Percentiles rank a stretch among this genome's conserved stretches.
Evolutionary conservation across 2,888 invertebrate genomes (phyloP).

Genomic region (Lasioglossum leucozonium): DNA sequence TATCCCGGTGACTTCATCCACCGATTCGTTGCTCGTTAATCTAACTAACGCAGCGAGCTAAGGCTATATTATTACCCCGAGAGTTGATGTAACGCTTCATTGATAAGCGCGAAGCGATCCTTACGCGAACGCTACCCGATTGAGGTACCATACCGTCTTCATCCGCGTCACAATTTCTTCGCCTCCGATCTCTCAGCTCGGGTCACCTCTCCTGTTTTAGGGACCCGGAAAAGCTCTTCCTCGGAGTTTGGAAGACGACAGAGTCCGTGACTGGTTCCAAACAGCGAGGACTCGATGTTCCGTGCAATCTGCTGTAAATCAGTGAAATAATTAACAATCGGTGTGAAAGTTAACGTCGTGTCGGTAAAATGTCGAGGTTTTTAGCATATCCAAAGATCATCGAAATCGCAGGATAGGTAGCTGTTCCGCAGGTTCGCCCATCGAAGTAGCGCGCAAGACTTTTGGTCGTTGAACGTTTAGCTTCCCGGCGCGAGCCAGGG

Average conservation of each 20-base stretch:
- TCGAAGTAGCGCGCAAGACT: neutral
- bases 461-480: neutral
- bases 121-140: neutral
- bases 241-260: neutral
- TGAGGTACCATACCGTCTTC: neutral
- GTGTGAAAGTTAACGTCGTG: no score
- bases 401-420: neutral
- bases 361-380: no score
- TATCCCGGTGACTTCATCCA: constrained; percentile 25
- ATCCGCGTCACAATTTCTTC: neutral
- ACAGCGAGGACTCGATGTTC: neutral
- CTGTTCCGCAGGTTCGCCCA: neutral
- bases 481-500: neutral
- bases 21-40: constrained; percentile 9
- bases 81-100: neutral
- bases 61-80: neutral
- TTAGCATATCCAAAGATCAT: no score
- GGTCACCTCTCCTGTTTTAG: neutral
- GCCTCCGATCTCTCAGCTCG: no score
- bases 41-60: neutral
- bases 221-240: neutral
- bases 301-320: neutral
- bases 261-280: neutral
- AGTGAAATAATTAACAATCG: no score
- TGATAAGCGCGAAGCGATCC: neutral